phyloP scores from a whole-genome alignment of 2,113 vertebrate species.

The Pogona vitticeps region DNA sequence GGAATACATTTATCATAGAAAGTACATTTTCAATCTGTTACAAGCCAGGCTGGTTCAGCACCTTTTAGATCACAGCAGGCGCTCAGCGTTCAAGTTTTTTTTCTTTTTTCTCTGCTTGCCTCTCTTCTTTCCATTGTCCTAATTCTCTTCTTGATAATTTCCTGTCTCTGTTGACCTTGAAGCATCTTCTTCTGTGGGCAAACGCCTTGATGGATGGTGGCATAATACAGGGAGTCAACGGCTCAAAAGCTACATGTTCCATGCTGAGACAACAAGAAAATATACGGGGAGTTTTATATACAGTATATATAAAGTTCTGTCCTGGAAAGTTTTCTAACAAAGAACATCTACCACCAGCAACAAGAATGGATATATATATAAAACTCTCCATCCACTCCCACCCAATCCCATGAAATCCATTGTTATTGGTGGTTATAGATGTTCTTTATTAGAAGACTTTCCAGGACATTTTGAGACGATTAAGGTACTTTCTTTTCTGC shows the following conservation, averaged over 20 bases:
- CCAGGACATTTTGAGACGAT: not conserved
- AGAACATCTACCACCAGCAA: too few relatives aligned
- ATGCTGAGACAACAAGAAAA: not conserved
- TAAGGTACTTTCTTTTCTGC: not conserved
- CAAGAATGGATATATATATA: too few relatives aligned
- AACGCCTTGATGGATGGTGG: conserved; percentile 17
- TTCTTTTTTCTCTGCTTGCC: not conserved
- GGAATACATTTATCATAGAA: not conserved
- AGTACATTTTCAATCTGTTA: not conserved
- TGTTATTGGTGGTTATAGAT: not conserved
- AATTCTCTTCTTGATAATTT: conserved; percentile 17
- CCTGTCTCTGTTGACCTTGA: conserved; percentile 18
- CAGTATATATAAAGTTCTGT: too few relatives aligned
- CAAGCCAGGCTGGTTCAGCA: not conserved
- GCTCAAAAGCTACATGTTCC: not conserved
- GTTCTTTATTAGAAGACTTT: not conserved
- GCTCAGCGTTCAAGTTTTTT: not conserved
- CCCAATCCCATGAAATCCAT: not conserved
- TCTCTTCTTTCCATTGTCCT: not conserved
- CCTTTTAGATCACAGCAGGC: conserved; percentile 1
- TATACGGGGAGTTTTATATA: too few relatives aligned
- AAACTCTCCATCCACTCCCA: too few relatives aligned
- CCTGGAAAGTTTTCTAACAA: too few relatives aligned
- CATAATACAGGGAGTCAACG: conserved; percentile 3
- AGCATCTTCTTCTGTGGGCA: not conserved